These are phyloP conservation scores for Tineola bisselliella DNA, from an alignment of 2,888 invertebrate genomes.

Conservation along the genomic window DNA sequence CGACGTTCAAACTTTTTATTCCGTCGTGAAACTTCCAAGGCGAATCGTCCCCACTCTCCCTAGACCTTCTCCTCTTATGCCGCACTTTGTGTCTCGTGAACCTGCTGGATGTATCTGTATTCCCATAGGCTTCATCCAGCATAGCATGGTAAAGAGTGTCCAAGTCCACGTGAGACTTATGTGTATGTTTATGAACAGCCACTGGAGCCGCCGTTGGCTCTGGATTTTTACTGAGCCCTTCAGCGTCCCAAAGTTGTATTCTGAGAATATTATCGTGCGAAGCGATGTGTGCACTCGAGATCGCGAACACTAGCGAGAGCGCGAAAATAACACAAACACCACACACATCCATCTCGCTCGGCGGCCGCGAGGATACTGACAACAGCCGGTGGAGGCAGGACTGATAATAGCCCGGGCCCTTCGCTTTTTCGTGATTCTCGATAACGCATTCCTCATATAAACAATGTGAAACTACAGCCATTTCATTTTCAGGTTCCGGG, in stretches of 20 bases:
- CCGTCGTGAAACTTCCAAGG: slow-evolving; percentile 67
- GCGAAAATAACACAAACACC: slow-evolving; percentile 40
- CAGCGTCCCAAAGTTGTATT: slow-evolving; percentile 60
- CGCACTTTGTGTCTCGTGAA: slow-evolving; percentile 56
- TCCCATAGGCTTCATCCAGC: slow-evolving; percentile 48
- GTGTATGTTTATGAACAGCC: slow-evolving; percentile 16
- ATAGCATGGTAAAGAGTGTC: slow-evolving; percentile 51
- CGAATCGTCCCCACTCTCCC: slow-evolving; percentile 43
- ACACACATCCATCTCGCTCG: slow-evolving; percentile 49
- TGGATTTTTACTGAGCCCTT: slow-evolving; percentile 51
- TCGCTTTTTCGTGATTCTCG: slow-evolving; percentile 64
- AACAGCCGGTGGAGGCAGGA: slow-evolving; percentile 20
- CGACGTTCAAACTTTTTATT: slow-evolving; percentile 58
- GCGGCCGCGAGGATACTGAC: slow-evolving; percentile 59
- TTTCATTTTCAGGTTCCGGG: neutral
- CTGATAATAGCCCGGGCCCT: slow-evolving; percentile 13
- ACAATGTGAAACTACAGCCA: neutral
- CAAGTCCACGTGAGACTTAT: slow-evolving; percentile 48
- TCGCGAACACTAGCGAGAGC: slow-evolving; percentile 47
- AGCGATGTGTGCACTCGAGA: slow-evolving; percentile 48
- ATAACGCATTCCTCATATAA: slow-evolving; percentile 31
- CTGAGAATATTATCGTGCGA: slow-evolving; percentile 59
- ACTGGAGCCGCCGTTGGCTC: slow-evolving; percentile 25
- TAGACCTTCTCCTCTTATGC: slow-evolving; percentile 56
- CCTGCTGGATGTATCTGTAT: slow-evolving; percentile 34